These are phyloP conservation scores for Nemopilema nomurai DNA, from an alignment of 30 jellyfish, hydroid and myxozoan species.

Conservation along the genomic window DNA sequence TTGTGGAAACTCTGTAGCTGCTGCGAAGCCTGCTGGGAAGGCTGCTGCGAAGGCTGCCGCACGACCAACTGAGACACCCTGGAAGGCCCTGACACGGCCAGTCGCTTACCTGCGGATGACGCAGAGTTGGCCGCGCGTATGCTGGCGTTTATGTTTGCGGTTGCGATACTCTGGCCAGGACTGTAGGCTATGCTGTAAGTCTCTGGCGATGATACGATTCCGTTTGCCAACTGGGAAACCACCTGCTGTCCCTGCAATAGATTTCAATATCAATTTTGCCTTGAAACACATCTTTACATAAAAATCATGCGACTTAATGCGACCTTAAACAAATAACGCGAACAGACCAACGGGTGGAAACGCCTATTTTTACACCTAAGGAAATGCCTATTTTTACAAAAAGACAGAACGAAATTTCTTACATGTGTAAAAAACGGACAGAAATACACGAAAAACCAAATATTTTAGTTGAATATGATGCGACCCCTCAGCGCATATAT, in stretches of 20 bases:
- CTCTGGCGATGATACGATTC: constrained; percentile 43
- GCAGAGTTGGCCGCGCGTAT: constrained; percentile 18
- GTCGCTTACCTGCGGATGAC: constrained; percentile 20
- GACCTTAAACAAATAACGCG: too few relatives aligned
- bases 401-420: too few relatives aligned
- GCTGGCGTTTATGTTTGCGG: constrained; percentile 31
- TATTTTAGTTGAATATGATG: too few relatives aligned
- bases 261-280: neutral
- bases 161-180: constrained; percentile 45
- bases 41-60: constrained; percentile 57
- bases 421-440: too few relatives aligned
- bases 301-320: too few relatives aligned
- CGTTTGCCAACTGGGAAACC: constrained; percentile 30
- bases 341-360: too few relatives aligned
- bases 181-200: constrained; percentile 39
- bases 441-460: too few relatives aligned
- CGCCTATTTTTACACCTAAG: too few relatives aligned
- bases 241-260: constrained; percentile 22
- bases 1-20: neutral
- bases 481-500: too few relatives aligned
- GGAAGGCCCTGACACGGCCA: constrained; percentile 22
- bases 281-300: too few relatives aligned
- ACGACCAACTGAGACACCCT: constrained; percentile 62
- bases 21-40: constrained; percentile 50
- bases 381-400: too few relatives aligned